These are phyloP conservation scores for Cephalotes varians DNA, from an alignment of 2,888 invertebrate genomes.

Conservation along the genomic window DNA sequence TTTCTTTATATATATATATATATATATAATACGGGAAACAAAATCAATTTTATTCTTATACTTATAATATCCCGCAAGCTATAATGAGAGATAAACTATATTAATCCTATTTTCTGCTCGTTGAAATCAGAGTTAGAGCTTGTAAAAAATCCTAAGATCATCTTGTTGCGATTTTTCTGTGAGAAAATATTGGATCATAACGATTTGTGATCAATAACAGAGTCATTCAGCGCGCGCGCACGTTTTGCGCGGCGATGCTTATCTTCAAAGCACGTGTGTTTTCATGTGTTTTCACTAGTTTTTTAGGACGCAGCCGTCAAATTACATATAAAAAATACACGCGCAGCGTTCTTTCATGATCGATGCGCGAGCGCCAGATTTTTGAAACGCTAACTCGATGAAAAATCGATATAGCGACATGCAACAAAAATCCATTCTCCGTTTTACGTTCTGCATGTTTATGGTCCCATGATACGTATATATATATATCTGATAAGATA, in stretches of 20 bases:
- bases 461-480: not conserved
- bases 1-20: not conserved
- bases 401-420: not conserved
- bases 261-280: not conserved
- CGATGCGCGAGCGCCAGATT: not conserved
- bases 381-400: not conserved
- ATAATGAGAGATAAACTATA: not conserved
- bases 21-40: too few relatives aligned
- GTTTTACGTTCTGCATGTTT: not conserved
- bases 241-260: not conserved
- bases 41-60: not conserved
- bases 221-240: not conserved
- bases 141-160: not conserved
- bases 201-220: not conserved
- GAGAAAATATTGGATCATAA: not conserved
- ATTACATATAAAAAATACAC: not conserved
- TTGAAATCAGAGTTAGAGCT: not conserved
- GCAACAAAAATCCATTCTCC: not conserved
- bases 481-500: not conserved
- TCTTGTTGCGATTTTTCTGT: not conserved
- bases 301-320: not conserved
- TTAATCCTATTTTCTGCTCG: too few relatives aligned
- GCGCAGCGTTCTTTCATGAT: not conserved
- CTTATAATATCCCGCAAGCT: not conserved
- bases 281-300: not conserved